Percentiles rank a stretch among this genome's conserved stretches.
These are phyloP conservation scores for Odontesthes bonariensis DNA, from an alignment of 2,113 vertebrate species.

Conservation along the genomic window DNA sequence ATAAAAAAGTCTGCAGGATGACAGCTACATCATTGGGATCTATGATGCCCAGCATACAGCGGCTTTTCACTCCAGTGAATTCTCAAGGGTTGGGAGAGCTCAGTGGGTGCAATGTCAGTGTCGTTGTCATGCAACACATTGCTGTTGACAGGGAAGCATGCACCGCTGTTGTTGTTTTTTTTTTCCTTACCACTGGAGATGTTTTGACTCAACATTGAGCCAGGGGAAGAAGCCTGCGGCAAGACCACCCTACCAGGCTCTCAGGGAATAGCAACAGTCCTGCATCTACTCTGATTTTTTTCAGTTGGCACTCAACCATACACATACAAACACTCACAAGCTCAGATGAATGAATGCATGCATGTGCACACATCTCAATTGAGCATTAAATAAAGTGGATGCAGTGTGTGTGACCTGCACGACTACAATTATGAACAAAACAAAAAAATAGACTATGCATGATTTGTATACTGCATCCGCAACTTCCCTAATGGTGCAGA, in stretches of 20 bases:
- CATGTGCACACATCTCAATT: not conserved
- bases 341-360: not conserved
- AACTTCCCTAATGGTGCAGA: not conserved
- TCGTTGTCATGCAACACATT: conserved; percentile 51
- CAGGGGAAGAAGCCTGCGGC: conserved; percentile 74
- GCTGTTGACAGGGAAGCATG: conserved; percentile 65
- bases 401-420: not conserved
- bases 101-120: conserved; percentile 54
- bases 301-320: conserved; percentile 29
- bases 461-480: not conserved
- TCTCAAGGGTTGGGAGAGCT: conserved; percentile 62
- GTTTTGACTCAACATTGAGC: conserved; percentile 69
- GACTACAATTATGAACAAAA: too few relatives aligned
- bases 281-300: conserved; percentile 47
- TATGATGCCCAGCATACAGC: conserved; percentile 41
- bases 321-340: not conserved
- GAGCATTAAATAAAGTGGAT: conserved; percentile 14
- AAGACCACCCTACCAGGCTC: conserved; percentile 63
- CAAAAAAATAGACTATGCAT: too few relatives aligned
- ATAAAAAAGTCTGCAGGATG: conserved; percentile 23
- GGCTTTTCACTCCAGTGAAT: conserved; percentile 48
- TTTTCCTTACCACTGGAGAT: conserved; percentile 51
- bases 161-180: conserved; percentile 15
- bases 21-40: conserved; percentile 55
- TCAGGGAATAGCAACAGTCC: conserved; percentile 64